Evolutionary conservation across 2,113 vertebrate genomes (phyloP).

Genomic region (Rousettus leschenaultii): DNA sequence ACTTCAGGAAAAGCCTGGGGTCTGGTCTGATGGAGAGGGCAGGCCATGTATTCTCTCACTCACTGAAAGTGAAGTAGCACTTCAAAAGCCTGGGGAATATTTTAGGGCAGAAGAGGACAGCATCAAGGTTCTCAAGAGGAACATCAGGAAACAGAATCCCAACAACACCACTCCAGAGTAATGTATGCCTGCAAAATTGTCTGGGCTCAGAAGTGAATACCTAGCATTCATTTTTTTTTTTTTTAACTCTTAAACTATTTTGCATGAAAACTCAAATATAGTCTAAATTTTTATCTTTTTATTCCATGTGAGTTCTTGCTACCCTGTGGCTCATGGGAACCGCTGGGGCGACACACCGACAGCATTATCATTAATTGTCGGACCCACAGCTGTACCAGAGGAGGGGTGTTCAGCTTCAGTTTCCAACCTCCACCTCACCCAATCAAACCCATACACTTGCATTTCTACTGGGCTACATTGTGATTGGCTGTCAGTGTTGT

Average conservation of each 20-base stretch:
- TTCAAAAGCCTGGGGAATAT: not conserved
- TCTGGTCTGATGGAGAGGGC: not conserved
- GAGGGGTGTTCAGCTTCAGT: not conserved
- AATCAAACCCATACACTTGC: not conserved
- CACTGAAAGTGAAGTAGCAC: not conserved
- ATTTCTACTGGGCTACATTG: not conserved
- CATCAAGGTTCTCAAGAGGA: not conserved
- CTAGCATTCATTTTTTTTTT: not conserved
- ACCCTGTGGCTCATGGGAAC: not conserved
- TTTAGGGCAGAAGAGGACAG: not conserved
- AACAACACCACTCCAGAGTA: not conserved
- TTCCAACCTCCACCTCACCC: not conserved
- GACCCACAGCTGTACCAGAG: too few relatives aligned
- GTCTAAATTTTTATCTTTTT: not conserved
- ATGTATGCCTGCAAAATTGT: accelerated
- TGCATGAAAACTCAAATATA: not conserved
- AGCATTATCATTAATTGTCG: not conserved
- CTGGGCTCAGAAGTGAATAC: not conserved
- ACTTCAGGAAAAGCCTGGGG: not conserved
- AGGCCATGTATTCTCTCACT: not conserved
- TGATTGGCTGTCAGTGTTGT: not conserved
- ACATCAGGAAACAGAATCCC: not conserved
- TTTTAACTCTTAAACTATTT: not conserved
- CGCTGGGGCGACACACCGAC: not conserved
- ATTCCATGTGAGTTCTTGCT: not conserved